Conservation (phyloP, 2,113 vertebrate genomes). For the Rhizomys pruinosus region DNA sequence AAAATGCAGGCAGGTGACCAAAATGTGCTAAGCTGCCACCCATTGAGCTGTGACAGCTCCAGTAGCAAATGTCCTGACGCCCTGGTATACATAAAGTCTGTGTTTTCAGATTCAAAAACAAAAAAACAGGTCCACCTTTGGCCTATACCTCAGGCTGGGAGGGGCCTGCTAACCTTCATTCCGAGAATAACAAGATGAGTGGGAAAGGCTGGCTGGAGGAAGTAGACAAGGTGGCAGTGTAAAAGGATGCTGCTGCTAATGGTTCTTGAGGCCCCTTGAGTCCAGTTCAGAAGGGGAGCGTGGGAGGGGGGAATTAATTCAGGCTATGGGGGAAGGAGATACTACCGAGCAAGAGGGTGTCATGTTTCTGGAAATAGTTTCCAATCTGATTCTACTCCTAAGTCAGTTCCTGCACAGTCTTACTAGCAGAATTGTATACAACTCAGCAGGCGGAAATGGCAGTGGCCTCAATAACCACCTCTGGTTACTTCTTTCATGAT, state of each 20-base stretch:
- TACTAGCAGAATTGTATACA: not conserved
- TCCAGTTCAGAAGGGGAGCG: slow-evolving; percentile 25
- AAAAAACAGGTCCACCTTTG: not conserved
- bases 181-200: not conserved
- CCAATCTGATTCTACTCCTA: slow-evolving; percentile 39
- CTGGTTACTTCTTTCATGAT: not conserved
- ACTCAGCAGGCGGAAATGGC: slow-evolving; percentile 7
- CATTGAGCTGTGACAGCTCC: not conserved
- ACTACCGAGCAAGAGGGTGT: not conserved
- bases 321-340: not conserved
- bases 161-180: not conserved
- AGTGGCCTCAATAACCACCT: slow-evolving; percentile 9
- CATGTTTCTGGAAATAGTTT: slow-evolving; percentile 56
- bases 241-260: not conserved
- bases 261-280: not conserved
- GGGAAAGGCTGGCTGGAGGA: not conserved
- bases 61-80: not conserved
- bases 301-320: slow-evolving; percentile 11
- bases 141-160: not conserved
- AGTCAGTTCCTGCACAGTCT: slow-evolving; percentile 14
- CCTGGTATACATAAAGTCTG: not conserved
- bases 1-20: slow-evolving; percentile 1
- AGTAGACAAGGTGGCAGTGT: not conserved
- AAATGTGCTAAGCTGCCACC: not conserved
- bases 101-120: not conserved